Evolutionary conservation across 1,140 invertebrate species (phyloP).

Genomic region (Zophobas atratus): DNA sequence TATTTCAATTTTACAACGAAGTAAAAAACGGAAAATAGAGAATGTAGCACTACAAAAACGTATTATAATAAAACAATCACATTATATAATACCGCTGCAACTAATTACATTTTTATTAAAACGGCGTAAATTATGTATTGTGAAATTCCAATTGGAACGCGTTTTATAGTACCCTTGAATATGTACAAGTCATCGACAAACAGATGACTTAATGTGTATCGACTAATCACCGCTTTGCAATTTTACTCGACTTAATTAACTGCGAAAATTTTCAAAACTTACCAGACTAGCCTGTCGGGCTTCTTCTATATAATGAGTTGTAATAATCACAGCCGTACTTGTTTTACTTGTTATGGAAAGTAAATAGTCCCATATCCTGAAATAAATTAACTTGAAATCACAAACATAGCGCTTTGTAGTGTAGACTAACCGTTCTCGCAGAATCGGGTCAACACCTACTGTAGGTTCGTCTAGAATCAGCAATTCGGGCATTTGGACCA

Average conservation of each 20-base stretch:
- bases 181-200: too few relatives aligned
- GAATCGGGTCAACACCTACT: conserved; percentile 91
- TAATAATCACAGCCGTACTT: conserved; percentile 86
- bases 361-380: conserved; percentile 92
- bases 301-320: conserved; percentile 97
- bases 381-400: conserved; percentile 57
- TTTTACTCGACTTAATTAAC: not conserved
- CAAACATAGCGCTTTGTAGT: conserved; percentile 61
- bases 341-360: conserved; percentile 79
- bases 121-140: too few relatives aligned
- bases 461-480: conserved; percentile 95
- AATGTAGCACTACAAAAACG: too few relatives aligned
- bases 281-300: conserved; percentile 88
- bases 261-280: conserved; percentile 58
- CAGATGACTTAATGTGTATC: too few relatives aligned
- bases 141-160: too few relatives aligned
- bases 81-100: too few relatives aligned
- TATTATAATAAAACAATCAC: too few relatives aligned
- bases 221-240: too few relatives aligned
- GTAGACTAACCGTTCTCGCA: conserved; percentile 84
- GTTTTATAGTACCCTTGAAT: too few relatives aligned
- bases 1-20: too few relatives aligned
- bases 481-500: conserved; percentile 90
- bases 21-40: too few relatives aligned
- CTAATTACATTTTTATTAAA: too few relatives aligned